phyloP scores from a whole-genome alignment of 2,888 invertebrate genomes.

The Capitulum mitella region DNA sequence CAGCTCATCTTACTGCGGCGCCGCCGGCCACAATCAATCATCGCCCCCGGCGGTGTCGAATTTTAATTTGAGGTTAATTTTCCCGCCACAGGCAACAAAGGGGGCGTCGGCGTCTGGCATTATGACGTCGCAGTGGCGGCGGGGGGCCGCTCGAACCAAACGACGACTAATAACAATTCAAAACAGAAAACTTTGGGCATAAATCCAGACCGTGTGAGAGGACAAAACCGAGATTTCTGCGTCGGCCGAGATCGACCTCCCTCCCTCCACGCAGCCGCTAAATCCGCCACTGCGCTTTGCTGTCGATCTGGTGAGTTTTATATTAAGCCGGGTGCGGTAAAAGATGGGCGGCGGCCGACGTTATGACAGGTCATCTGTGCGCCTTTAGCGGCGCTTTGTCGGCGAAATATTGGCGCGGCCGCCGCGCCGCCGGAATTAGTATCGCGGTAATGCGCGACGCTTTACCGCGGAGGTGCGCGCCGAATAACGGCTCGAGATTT shows the following conservation, averaged over 20 bases:
- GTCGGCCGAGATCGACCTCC: too few species aligned
- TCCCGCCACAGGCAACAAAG: background rate
- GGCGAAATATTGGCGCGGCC: background rate
- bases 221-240: too few species aligned
- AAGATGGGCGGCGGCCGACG: background rate
- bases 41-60: conserved; percentile 14
- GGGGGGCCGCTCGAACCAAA: too few species aligned
- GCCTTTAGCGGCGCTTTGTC: background rate
- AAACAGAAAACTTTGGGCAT: too few species aligned
- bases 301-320: background rate
- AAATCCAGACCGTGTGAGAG: too few species aligned
- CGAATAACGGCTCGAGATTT: background rate
- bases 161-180: too few species aligned
- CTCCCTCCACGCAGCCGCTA: too few species aligned
- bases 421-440: conserved; percentile 1
- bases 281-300: background rate
- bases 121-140: background rate
- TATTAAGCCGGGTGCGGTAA: background rate
- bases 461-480: background rate
- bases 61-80: conserved; percentile 22
- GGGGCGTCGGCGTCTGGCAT: background rate
- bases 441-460: background rate
- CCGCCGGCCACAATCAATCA: background rate
- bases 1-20: background rate
- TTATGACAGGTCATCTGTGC: background rate